Percentiles rank a stretch among this genome's conserved stretches.
Evolutionary conservation across 1,140 invertebrate species (phyloP).

Genomic region (Drosophila oshimai): DNA sequence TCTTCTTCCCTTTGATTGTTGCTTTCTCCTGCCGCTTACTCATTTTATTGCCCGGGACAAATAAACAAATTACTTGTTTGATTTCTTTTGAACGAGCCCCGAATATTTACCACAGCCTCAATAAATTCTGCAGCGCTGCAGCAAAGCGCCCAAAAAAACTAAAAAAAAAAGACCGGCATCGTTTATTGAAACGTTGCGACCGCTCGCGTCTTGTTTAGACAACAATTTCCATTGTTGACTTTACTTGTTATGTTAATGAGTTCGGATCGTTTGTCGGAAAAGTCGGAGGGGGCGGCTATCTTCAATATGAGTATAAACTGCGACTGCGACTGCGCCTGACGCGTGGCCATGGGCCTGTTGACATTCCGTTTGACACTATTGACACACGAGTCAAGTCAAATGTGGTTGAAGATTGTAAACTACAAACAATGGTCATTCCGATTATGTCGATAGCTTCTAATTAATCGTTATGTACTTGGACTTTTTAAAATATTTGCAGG

Average conservation of each 20-base stretch:
- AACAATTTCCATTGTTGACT: constrained; percentile 80
- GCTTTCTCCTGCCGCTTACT: constrained; percentile 46
- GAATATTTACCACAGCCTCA: constrained; percentile 80
- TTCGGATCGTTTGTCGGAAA: constrained; percentile 28
- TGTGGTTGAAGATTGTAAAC: background rate
- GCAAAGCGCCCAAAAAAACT: background rate
- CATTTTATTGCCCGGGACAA: constrained; percentile 71
- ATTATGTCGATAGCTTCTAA: too few relatives aligned
- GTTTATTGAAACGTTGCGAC: constrained; percentile 71
- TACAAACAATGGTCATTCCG: too few relatives aligned
- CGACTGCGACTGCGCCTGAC: constrained; percentile 52
- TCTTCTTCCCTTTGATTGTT: background rate
- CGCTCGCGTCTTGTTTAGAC: constrained; percentile 72
- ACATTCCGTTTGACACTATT: constrained; percentile 77
- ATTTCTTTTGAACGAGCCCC: constrained; percentile 79
- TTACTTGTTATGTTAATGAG: constrained; percentile 80
- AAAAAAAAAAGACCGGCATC: constrained; percentile 29
- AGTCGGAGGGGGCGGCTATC: constrained; percentile 1
- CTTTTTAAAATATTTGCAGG: too few relatives aligned
- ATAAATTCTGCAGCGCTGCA: constrained; percentile 74
- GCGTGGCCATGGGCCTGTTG: constrained; percentile 70
- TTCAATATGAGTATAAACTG: constrained; percentile 20
- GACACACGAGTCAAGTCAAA: constrained; percentile 68
- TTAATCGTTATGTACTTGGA: too few relatives aligned
- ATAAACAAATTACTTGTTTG: constrained; percentile 80